These are phyloP conservation scores for Taurulus bubalis DNA, from an alignment of 2,113 vertebrate species.

Conservation along the genomic window DNA sequence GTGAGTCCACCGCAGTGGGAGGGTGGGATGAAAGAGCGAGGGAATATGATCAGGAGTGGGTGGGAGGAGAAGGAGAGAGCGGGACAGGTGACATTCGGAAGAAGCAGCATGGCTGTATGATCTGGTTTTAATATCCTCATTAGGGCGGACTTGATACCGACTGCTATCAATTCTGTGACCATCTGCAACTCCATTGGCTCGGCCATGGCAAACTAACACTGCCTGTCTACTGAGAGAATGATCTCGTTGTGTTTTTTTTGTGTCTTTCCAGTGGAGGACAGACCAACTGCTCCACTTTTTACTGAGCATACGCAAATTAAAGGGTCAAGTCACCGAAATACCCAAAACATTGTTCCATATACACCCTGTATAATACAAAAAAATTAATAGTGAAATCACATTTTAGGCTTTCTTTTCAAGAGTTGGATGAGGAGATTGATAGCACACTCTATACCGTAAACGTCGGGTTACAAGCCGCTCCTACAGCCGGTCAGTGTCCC, in stretches of 20 bases:
- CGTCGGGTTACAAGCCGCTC: too few relatives aligned
- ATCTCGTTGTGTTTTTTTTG: background rate
- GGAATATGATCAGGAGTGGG: slow-evolving; percentile 31
- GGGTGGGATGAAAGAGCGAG: slow-evolving; percentile 51
- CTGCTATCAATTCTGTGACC: slow-evolving; percentile 32
- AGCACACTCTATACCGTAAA: background rate
- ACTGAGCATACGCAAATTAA: background rate
- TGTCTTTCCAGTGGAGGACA: slow-evolving; percentile 25
- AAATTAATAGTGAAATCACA: background rate
- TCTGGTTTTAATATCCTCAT: slow-evolving; percentile 55
- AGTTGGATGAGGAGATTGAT: background rate
- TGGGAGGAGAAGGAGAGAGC: background rate
- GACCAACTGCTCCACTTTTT: background rate
- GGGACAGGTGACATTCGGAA: slow-evolving; percentile 39
- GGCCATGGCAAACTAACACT: slow-evolving; percentile 1
- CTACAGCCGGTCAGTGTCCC: too few relatives aligned
- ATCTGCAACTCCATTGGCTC: slow-evolving; percentile 34
- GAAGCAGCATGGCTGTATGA: slow-evolving; percentile 42
- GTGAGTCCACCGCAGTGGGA: slow-evolving; percentile 56
- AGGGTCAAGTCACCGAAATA: background rate
- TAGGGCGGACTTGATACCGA: slow-evolving; percentile 53
- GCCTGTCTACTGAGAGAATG: background rate
- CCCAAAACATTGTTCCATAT: background rate
- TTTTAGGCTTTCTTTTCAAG: background rate
- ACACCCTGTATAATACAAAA: background rate